Evolutionary conservation across 2,888 invertebrate genomes (phyloP).

Genomic region (Thysanoteuthis rhombus): DNA sequence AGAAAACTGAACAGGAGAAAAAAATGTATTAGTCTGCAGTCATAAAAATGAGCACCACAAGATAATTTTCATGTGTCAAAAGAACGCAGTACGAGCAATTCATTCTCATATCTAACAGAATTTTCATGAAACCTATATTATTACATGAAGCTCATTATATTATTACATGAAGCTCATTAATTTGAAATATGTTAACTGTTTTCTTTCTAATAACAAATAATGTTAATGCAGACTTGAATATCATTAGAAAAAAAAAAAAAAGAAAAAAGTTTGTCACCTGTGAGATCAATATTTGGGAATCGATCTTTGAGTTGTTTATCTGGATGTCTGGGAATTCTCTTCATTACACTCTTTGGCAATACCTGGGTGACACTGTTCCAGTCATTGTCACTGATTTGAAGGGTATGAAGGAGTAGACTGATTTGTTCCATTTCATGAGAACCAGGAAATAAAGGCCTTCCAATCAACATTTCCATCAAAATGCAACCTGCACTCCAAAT

Average conservation of each 20-base stretch:
- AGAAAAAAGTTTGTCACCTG: constrained; percentile 36
- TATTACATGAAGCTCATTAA: too few relatives aligned
- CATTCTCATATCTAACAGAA: too few relatives aligned
- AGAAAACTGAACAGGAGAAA: too few relatives aligned
- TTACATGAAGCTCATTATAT: too few relatives aligned
- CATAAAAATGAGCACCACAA: too few relatives aligned
- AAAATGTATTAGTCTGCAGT: too few relatives aligned
- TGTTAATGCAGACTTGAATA: not conserved
- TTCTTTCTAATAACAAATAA: not conserved
- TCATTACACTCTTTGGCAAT: constrained; percentile 55
- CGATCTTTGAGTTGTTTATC: constrained; percentile 41
- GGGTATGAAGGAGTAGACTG: constrained; percentile 47
- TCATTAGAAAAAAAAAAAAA: too few relatives aligned
- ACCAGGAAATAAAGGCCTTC: constrained; percentile 96
- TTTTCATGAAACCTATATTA: too few relatives aligned
- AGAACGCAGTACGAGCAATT: too few relatives aligned
- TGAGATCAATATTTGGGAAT: constrained; percentile 42
- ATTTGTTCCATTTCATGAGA: constrained; percentile 78
- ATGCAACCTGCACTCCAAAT: constrained; percentile 99
- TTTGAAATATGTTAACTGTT: not conserved
- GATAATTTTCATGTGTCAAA: too few relatives aligned
- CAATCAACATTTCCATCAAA: constrained; percentile 97
- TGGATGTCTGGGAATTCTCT: constrained; percentile 48
- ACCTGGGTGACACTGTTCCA: constrained; percentile 54
- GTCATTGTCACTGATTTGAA: constrained; percentile 54